Base-by-base conservation (phyloP, 2,113 vertebrate species). In the Hepsetus odoe region DNA sequence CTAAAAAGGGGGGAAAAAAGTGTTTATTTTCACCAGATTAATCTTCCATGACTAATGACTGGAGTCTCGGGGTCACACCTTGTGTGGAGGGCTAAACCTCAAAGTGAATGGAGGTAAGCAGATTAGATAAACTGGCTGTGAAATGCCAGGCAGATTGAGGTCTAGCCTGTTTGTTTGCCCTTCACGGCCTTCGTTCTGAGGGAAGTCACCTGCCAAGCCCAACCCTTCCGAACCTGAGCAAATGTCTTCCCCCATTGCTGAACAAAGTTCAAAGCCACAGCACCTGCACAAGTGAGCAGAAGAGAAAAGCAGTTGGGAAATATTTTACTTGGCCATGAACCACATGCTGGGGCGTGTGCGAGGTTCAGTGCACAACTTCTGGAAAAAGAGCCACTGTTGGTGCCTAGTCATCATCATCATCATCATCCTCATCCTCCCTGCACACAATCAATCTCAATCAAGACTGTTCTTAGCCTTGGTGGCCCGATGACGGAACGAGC, bases 271-370 rank as follows among this genome's bases (percentile, higher is more conserved):
- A 16, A 42, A 44, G 67, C 44, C 26, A 22, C n/a, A 46, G 80
- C 80, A 82, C 68, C 68, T 73, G 80, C 66, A 40, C 13, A 12
- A 74, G 2, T 20, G 35, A 30, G 51, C n/a, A 18, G 51, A 56
- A 53, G 24, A 55, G 20, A 59, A 16, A 46, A n/a, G 33, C 62
- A 24, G 35, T 82, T 78, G 18, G 14, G 13, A 53, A 68, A 67
- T 72, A 74, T 74, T 74, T 74, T 68, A 67, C 64, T 64, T 78
- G 80, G 70, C 62, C 9, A 32, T 11, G 33, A 30, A 16, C 53
- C 76, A 82, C 61, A 35, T 24, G 30, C 53, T 16, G 65, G 61
- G 30, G 64, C 18, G 62, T 56, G 79, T 55, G 44, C 44, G 49
- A n/a, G 20, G 20, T n/a, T 30, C 42, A 20, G 18, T 18, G 6